Conservation (phyloP, 2,797 vertebrate genomes). For the Neosilurus hyrtlii region DNA sequence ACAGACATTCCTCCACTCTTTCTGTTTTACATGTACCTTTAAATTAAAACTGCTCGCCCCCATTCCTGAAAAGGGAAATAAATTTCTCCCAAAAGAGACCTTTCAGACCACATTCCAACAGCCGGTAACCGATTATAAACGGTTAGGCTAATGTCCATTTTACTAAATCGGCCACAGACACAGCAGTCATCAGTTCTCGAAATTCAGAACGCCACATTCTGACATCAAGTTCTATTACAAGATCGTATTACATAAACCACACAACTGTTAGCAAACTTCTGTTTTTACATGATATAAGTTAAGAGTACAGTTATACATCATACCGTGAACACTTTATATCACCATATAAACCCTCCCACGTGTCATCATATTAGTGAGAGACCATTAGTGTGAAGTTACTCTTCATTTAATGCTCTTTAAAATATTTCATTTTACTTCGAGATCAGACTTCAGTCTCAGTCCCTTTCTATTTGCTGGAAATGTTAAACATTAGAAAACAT, state of each 20-base stretch:
- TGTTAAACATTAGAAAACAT: not conserved
- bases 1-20: not conserved
- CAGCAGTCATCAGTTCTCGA: not conserved
- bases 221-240: not conserved
- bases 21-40: not conserved
- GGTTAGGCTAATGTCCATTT: not conserved
- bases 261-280: not conserved
- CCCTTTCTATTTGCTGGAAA: not conserved
- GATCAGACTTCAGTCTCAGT: not conserved
- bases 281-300: constrained; percentile 30
- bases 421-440: not conserved
- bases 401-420: constrained; percentile 43
- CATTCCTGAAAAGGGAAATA: not conserved
- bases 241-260: not conserved
- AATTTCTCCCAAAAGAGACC: too few species aligned
- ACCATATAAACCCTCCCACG: constrained; percentile 28
- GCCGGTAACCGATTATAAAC: not conserved
- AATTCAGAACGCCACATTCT: constrained; percentile 1
- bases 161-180: not conserved
- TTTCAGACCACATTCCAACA: not conserved
- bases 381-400: constrained; percentile 16
- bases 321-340: constrained; percentile 4
- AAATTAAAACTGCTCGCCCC: too few species aligned
- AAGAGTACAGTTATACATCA: not conserved
- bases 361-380: constrained; percentile 21